Percentiles rank a stretch among this genome's conserved stretches.
These are phyloP conservation scores for Meriones psammophilus DNA, from an alignment of 2,797 vertebrate genomes.

Conservation along the genomic window DNA sequence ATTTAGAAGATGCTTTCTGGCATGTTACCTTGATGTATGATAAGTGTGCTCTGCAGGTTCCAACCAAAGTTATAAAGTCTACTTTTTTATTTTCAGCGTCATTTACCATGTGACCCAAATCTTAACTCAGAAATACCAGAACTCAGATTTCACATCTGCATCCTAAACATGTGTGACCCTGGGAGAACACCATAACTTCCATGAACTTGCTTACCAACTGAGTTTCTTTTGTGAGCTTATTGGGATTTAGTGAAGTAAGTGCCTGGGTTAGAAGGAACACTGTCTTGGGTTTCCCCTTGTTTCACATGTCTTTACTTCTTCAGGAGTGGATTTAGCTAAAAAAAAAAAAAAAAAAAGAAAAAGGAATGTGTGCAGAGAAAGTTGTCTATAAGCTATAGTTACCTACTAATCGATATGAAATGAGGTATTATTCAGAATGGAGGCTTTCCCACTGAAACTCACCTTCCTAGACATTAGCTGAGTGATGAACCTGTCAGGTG, in stretches of 20 bases:
- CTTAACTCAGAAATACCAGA: neutral
- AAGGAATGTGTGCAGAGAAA: neutral
- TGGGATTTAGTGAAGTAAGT: neutral
- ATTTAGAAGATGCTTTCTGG: conserved; percentile 42
- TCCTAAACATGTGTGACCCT: neutral
- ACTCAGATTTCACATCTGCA: neutral
- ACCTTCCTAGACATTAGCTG: neutral
- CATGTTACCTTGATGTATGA: neutral
- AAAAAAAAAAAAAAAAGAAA: conserved; percentile 12
- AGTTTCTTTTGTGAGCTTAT: neutral
- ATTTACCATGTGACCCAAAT: conserved; percentile 31
- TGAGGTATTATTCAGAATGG: neutral
- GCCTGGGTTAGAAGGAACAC: neutral
- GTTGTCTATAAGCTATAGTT: neutral
- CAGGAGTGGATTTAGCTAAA: neutral
- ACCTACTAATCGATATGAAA: neutral
- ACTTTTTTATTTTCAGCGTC: neutral
- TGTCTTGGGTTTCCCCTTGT: neutral
- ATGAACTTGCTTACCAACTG: neutral
- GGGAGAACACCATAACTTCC: neutral
- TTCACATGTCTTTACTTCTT: neutral
- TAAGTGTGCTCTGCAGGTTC: neutral
- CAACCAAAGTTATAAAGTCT: conserved; percentile 33
- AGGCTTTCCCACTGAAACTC: neutral
- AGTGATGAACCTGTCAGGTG: neutral